Conservation (phyloP, 2,888 invertebrate genomes). For the Synanthedon formicaeformis region DNA sequence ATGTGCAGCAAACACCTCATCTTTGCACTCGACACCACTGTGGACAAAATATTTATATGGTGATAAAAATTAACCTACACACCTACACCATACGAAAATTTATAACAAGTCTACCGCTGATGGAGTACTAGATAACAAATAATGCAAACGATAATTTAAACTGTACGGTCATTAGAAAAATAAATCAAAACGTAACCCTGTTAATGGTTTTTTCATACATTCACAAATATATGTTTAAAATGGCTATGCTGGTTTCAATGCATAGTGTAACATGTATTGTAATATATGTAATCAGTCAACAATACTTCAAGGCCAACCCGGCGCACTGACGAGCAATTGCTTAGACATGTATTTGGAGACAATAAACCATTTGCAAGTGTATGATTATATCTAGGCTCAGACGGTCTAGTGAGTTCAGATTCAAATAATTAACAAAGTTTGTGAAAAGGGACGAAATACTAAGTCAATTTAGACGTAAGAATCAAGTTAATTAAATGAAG, state of each 20-base stretch:
- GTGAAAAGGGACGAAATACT: too few relatives aligned
- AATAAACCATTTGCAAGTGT: neutral
- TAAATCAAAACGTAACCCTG: constrained; percentile 24
- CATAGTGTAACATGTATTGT: constrained; percentile 17
- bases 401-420: too few relatives aligned
- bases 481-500: too few relatives aligned
- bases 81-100: constrained; percentile 1
- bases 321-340: constrained; percentile 12
- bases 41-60: constrained; percentile 39
- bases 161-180: constrained; percentile 29
- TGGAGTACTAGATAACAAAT: constrained; percentile 10
- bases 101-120: constrained; percentile 16
- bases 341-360: neutral
- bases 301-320: constrained; percentile 40
- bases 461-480: too few relatives aligned
- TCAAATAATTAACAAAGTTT: too few relatives aligned
- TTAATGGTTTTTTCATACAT: constrained; percentile 31
- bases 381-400: too few relatives aligned
- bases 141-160: constrained; percentile 19
- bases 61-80: constrained; percentile 20
- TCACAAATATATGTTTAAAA: constrained; percentile 19
- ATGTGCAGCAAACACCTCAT: constrained; percentile 81
- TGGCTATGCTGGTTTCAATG: constrained; percentile 10
- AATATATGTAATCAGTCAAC: constrained; percentile 49
- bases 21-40: constrained; percentile 84